Evolutionary conservation across 2,888 invertebrate species (phyloP), one percentile per base, ranked within the genome.

Genomic region (Leptogaster cylindrica): DNA sequence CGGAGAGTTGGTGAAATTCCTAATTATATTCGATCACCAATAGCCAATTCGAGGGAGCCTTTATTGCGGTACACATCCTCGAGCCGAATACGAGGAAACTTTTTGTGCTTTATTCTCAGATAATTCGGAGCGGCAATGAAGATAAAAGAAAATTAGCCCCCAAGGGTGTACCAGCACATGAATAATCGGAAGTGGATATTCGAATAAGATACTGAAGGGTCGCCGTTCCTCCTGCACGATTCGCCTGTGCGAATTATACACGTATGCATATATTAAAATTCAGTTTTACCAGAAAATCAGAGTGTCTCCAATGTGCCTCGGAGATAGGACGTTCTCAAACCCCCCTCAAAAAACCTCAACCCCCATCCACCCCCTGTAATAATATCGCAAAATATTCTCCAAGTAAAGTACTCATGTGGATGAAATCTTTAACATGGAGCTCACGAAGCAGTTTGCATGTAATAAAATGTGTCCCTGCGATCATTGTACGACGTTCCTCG

Each of bases 121-220:
- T 68, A 69, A 70, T 64, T 70, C 70, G 68, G 70, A 61, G 51
- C 61, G 46, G 70, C 70, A 68, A 68, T 69, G 69, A 70, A 73
- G 72, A 72, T 71, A 72, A 71, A 66, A 72, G 71, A 68, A 73
- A 73, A 73, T 73, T 73, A 72, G 71, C 71, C 71, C 71, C 70
- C 58, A 70, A 71, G 71, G 71, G 71, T 70, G 66, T 69, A 68
- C 68, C 67, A 68, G 71, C 70, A 71, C 70, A 67, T 72, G 72
- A 71, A 72, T 73, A 72, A 72, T 71, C 72, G 72, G 72, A 71
- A 70, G 70, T 71, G 70, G 70, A 71, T 71, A 73, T 69, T 70
- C 70, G 58, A 69, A 66, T 33, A 65, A 70, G 67, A 70, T 69
- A 70, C 63, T 14, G 55, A 28, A 39, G 41, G 52, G 46, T 70